phyloP scores from a whole-genome alignment of 2,797 vertebrate genomes.

The Myotis myotis region DNA sequence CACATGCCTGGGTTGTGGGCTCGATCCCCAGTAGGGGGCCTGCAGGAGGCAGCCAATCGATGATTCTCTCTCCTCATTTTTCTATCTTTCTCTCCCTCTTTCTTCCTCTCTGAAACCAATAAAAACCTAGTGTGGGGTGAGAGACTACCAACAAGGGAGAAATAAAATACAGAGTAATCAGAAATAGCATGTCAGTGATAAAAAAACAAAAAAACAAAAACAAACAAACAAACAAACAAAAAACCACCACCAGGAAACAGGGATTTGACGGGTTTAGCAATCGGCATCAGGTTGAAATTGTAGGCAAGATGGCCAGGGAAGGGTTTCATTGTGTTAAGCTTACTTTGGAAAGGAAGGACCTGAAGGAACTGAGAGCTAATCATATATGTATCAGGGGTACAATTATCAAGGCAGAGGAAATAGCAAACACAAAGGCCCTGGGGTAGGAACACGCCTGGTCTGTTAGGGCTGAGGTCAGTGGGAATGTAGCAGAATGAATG shows the following conservation, averaged over 20 bases:
- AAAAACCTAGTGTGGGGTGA: neutral
- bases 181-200: neutral
- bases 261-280: neutral
- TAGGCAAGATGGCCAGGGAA: neutral
- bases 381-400: no score
- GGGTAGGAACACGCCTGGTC: neutral
- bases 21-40: no score
- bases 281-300: neutral
- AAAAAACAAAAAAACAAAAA: neutral
- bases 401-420: neutral
- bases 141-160: neutral
- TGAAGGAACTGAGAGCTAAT: neutral
- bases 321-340: neutral
- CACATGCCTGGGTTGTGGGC: no score
- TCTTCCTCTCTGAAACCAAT: no score
- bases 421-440: neutral
- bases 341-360: neutral
- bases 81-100: no score
- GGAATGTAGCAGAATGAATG: neutral
- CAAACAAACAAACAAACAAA: neutral
- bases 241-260: neutral
- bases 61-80: no score
- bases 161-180: neutral
- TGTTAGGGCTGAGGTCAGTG: neutral
- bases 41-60: no score